Conservation (phyloP, 1,140 invertebrate genomes). For the Tetramorium alpestre region DNA sequence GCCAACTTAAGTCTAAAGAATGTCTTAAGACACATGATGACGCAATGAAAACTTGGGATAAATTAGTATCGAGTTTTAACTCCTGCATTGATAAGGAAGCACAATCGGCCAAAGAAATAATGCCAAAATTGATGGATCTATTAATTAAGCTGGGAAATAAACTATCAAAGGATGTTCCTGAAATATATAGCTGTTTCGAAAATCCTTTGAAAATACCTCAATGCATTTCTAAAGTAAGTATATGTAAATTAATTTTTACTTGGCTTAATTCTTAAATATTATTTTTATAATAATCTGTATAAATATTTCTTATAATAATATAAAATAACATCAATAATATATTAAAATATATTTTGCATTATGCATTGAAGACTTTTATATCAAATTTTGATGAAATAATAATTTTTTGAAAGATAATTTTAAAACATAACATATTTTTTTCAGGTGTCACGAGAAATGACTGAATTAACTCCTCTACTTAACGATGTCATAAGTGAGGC, state of each 20-base stretch:
- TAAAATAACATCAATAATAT: background rate
- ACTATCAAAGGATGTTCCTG: too few relatives aligned
- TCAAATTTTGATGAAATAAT: background rate
- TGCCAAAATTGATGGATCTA: too few relatives aligned
- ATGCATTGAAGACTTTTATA: background rate
- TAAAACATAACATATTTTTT: background rate
- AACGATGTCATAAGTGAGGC: rapidly evolving
- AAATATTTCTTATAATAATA: background rate
- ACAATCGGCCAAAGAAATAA: too few relatives aligned
- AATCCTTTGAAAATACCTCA: too few relatives aligned
- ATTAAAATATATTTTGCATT: background rate
- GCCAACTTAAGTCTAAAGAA: background rate
- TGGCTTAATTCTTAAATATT: background rate
- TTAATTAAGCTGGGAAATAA: too few relatives aligned
- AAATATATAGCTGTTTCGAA: too few relatives aligned
- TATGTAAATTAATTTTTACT: background rate
- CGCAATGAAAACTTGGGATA: too few relatives aligned
- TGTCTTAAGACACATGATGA: rapidly evolving
- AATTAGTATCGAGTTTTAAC: too few relatives aligned
- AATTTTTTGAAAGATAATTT: background rate
- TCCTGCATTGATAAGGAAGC: background rate
- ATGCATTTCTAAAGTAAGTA: background rate
- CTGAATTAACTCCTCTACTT: background rate
- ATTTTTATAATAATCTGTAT: background rate
- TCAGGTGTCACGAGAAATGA: background rate